Base-by-base conservation (phyloP, 2,797 vertebrate species). In the Vireo griseus region DNA sequence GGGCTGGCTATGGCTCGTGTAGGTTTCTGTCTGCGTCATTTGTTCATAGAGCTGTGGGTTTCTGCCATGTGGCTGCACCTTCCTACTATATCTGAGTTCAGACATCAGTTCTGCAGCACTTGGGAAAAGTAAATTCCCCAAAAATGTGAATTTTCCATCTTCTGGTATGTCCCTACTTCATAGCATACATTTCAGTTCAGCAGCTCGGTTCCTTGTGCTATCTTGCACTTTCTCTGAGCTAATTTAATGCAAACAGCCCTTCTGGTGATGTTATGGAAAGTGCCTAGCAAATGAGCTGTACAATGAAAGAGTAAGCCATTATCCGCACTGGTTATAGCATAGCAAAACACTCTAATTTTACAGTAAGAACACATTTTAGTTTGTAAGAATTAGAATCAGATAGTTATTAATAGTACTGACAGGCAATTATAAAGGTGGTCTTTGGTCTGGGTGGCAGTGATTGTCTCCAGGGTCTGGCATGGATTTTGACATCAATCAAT, bases 191-290 rank as follows among this genome's bases (percentile, higher is more conserved):
- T 90, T 73, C 11, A 26, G n/a, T 37, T 65, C 29, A 61, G 20
- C 18, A 57, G 14, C 8, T 81, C n/a, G 15, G 9, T 52, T 72
- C 24, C 42, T 91, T 62, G 22, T 31, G 16, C 42, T 67, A 10
- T 71, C 54, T 82, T 83, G 45, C 15, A 69, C 57, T 79, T 85
- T 59, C 71, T 68, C 35, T 63, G 45, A 61, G 37, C 10, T 65
- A 80, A 82, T 88, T 82, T 80, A 91, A 94, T 39, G 12, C 44
- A 59, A 75, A 28, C 19, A 81, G 33, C 11, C 22, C 29, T 90
- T 74, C 48, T 35, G 16, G 16, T 42, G 14, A 19, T 77, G 28
- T 45, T 88, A 50, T 21, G 35, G 71, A 66, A 91, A 80, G n/a
- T 5, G 12, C 57, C 20, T 35, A 78, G 25, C 44, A 80, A 94